A percentile compares a stretch with the other conserved stretches of the same genome.
These are phyloP conservation scores for Syngnathus acus DNA, from an alignment of 2,797 vertebrate species.

Conservation along the genomic window DNA sequence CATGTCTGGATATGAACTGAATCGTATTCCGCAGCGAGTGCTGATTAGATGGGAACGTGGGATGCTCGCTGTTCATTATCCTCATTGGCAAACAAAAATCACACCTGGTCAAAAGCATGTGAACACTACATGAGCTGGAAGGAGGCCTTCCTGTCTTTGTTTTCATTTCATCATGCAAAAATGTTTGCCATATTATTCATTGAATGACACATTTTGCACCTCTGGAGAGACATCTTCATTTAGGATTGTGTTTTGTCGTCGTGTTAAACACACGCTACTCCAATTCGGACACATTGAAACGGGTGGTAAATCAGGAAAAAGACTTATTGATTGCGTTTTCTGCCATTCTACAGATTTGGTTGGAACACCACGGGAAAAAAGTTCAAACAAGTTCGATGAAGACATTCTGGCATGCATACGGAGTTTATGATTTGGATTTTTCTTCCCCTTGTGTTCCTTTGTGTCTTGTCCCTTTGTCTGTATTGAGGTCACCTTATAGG, in stretches of 20 bases:
- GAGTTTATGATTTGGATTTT: too few relatives aligned
- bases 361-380: not conserved
- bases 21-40: slow-evolving; percentile 51
- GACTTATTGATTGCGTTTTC: too few relatives aligned
- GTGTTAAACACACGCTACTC: too few relatives aligned
- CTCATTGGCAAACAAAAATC: slow-evolving; percentile 36
- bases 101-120: slow-evolving; percentile 43
- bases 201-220: not conserved
- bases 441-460: too few relatives aligned
- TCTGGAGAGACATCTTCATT: not conserved
- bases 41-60: slow-evolving; percentile 54
- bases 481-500: too few relatives aligned
- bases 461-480: too few relatives aligned
- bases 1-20: slow-evolving; percentile 60
- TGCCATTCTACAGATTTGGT: not conserved
- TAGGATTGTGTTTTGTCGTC: not conserved
- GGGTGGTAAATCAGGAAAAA: too few relatives aligned
- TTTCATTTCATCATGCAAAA: slow-evolving; percentile 1
- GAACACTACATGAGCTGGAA: slow-evolving; percentile 3
- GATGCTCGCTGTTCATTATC: slow-evolving; percentile 57
- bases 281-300: too few relatives aligned
- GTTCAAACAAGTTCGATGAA: not conserved
- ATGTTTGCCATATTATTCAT: not conserved
- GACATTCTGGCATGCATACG: too few relatives aligned
- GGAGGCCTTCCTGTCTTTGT: not conserved